These are phyloP conservation scores for Aradophagus sp. DNA, from an alignment of 1,140 invertebrate species.

Conservation along the genomic window DNA sequence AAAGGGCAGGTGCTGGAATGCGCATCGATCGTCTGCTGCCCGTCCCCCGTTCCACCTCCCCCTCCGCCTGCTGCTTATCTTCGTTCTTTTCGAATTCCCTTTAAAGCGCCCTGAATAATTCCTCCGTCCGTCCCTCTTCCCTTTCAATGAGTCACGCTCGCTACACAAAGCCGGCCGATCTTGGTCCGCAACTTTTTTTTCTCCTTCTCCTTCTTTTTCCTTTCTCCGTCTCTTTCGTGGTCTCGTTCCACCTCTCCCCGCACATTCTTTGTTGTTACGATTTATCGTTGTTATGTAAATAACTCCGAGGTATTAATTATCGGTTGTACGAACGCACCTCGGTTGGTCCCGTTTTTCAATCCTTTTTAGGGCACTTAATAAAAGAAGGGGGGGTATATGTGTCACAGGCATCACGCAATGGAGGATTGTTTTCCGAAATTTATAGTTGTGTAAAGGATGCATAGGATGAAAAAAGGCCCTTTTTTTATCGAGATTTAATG, in stretches of 20 bases:
- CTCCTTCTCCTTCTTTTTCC: too few species aligned
- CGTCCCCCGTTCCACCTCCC: background rate
- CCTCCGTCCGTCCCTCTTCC: constrained; percentile 11
- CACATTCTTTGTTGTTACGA: constrained; percentile 30
- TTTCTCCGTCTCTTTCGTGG: background rate
- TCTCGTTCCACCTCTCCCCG: too few species aligned
- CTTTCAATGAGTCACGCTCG: constrained; percentile 37
- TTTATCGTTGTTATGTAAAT: constrained; percentile 38
- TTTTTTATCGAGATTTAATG: too few species aligned
- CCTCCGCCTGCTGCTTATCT: constrained; percentile 17
- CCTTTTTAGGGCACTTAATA: too few species aligned
- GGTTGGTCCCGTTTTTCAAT: too few species aligned
- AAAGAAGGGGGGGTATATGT: too few species aligned
- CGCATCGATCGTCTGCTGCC: constrained; percentile 22
- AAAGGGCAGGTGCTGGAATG: constrained; percentile 51
- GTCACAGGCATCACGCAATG: too few species aligned
- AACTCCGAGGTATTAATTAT: constrained; percentile 24
- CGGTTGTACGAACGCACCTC: background rate
- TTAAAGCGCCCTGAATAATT: constrained; percentile 44
- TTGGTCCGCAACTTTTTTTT: constrained; percentile 19
- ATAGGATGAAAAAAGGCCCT: too few species aligned
- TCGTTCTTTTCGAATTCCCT: constrained; percentile 27
- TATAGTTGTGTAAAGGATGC: too few species aligned
- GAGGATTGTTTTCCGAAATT: too few species aligned
- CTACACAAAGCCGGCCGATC: constrained; percentile 28